Evolutionary conservation across 2,797 vertebrate species (phyloP).

Genomic region (Chloroceryle amazona): DNA sequence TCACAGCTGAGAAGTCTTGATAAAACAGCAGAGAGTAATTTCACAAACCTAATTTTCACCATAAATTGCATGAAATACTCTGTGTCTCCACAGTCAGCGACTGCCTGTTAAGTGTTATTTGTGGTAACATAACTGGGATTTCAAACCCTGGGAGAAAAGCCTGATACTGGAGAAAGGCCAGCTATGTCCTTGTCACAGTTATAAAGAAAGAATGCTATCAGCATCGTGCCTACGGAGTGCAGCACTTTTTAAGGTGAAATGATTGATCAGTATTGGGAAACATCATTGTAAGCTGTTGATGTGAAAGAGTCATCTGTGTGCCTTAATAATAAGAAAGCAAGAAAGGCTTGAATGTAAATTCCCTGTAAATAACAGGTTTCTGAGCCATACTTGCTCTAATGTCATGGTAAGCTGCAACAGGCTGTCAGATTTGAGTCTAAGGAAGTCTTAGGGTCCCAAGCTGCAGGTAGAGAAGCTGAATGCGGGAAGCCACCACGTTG

Average conservation of each 20-base stretch:
- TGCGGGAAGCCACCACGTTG: accelerated
- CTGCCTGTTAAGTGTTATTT: background rate
- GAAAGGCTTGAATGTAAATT: background rate
- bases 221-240: background rate
- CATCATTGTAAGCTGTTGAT: background rate
- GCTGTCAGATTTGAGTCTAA: background rate
- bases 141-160: background rate
- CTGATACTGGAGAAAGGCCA: background rate
- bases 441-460: background rate
- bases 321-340: background rate
- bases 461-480: background rate
- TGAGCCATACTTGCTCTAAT: background rate
- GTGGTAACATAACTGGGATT: background rate
- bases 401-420: background rate
- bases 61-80: background rate
- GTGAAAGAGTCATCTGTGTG: background rate
- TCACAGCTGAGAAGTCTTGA: constrained; percentile 51
- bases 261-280: background rate
- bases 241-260: background rate
- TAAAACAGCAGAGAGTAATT: constrained; percentile 57
- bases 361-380: background rate
- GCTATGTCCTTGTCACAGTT: background rate
- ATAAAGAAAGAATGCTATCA: background rate
- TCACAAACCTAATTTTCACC: background rate
- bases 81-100: background rate